These are phyloP conservation scores for Pogoniulus pusillus DNA, from an alignment of 2,797 vertebrate species.

Conservation along the genomic window DNA sequence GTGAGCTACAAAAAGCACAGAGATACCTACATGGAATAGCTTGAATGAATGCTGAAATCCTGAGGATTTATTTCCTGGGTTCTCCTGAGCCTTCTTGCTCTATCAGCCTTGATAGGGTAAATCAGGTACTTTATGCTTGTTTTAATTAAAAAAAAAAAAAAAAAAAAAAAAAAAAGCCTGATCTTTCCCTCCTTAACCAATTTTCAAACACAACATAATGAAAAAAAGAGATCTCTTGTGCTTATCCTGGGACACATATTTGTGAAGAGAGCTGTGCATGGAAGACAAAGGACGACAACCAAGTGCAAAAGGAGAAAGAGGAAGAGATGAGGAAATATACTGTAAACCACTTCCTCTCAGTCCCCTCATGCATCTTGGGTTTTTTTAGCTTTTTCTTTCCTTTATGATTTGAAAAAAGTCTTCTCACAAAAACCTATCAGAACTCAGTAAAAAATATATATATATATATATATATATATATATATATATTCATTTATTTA, in stretches of 20 bases:
- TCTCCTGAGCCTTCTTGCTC: not conserved
- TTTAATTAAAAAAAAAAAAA: not conserved
- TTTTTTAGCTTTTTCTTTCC: not conserved
- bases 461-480: too few species aligned
- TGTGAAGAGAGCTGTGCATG: not conserved
- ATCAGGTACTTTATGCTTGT: not conserved
- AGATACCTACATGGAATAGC: not conserved
- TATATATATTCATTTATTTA: too few species aligned
- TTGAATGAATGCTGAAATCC: not conserved
- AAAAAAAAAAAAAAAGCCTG: not conserved
- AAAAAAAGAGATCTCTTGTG: not conserved
- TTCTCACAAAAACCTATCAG: not conserved
- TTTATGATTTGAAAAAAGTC: not conserved
- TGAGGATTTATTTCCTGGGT: not conserved
- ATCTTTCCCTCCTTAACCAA: not conserved
- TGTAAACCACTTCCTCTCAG: not conserved
- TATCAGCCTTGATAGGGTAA: not conserved
- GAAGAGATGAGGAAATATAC: not conserved
- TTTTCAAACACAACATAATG: not conserved
- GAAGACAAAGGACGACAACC: not conserved
- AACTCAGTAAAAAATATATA: not conserved
- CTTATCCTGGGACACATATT: not conserved
- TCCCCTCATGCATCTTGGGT: not conserved
- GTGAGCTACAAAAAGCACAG: not conserved
- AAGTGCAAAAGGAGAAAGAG: not conserved